Evolutionary conservation across 2,888 invertebrate genomes (phyloP).

Genomic region (Drosophila kambysellisi): DNA sequence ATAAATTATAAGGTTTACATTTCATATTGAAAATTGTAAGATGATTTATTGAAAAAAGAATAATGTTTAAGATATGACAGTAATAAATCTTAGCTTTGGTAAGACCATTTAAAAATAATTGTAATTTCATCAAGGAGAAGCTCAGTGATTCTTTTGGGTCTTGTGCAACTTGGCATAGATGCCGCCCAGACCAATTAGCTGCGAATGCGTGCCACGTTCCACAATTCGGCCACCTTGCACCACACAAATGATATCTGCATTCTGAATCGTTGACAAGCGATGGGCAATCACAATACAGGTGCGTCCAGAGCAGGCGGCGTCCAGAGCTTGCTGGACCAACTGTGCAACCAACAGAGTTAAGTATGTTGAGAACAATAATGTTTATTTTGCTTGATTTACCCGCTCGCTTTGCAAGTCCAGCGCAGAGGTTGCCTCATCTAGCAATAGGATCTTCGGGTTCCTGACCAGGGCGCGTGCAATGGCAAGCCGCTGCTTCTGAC

Average conservation of each 20-base stretch:
- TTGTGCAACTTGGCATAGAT: slow-evolving; percentile 89
- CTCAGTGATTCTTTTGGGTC: slow-evolving; percentile 85
- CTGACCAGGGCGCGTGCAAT: slow-evolving; percentile 92
- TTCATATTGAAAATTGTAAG: slow-evolving; percentile 1
- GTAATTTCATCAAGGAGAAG: not conserved
- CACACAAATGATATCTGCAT: slow-evolving; percentile 94
- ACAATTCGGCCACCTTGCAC: slow-evolving; percentile 91
- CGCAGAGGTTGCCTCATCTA: slow-evolving; percentile 93
- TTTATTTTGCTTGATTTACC: slow-evolving; percentile 12
- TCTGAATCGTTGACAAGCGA: slow-evolving; percentile 92
- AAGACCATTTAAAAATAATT: not conserved
- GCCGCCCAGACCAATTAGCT: slow-evolving; percentile 89
- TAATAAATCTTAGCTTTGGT: slow-evolving; percentile 15
- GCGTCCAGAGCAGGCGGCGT: slow-evolving; percentile 91
- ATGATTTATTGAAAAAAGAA: slow-evolving; percentile 39
- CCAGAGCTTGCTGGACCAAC: slow-evolving; percentile 93
- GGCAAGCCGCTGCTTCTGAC: slow-evolving; percentile 95
- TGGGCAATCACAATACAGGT: slow-evolving; percentile 96
- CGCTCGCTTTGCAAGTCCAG: slow-evolving; percentile 90
- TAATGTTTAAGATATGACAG: slow-evolving; percentile 11
- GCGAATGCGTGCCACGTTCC: slow-evolving; percentile 91
- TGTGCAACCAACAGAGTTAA: slow-evolving; percentile 18
- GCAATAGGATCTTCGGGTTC: slow-evolving; percentile 89
- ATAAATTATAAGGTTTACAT: not conserved
- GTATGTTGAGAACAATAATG: not conserved